phyloP scores from a whole-genome alignment of 2,888 invertebrate species.

The Drosophila eohydei region DNA sequence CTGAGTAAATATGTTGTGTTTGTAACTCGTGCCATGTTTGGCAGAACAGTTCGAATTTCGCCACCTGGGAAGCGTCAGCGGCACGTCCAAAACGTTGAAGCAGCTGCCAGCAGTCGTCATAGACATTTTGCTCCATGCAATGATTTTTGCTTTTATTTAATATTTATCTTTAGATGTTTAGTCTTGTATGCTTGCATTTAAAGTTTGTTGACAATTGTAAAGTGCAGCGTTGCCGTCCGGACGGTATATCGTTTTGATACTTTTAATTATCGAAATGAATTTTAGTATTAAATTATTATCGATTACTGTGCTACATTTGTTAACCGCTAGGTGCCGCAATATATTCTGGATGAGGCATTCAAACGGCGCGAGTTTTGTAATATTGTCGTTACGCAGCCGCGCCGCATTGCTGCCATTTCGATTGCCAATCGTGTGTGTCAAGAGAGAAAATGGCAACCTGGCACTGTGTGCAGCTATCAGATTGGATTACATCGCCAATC shows the following conservation, averaged over 20 bases:
- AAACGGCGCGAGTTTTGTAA: slow-evolving; percentile 89
- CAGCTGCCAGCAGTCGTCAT: slow-evolving; percentile 61
- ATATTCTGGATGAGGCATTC: slow-evolving; percentile 92
- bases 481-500: slow-evolving; percentile 85
- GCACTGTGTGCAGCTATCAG: slow-evolving; percentile 95
- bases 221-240: neutral
- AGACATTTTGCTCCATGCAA: slow-evolving; percentile 54
- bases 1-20: slow-evolving; percentile 77
- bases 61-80: slow-evolving; percentile 21
- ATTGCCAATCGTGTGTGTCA: slow-evolving; percentile 93
- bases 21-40: slow-evolving; percentile 70
- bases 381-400: slow-evolving; percentile 96
- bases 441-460: slow-evolving; percentile 93
- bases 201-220: neutral
- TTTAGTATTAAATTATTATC: slow-evolving; percentile 14
- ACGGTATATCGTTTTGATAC: neutral
- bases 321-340: slow-evolving; percentile 91
- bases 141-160: neutral
- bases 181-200: neutral
- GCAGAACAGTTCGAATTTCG: slow-evolving; percentile 72
- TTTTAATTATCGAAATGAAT: slow-evolving; percentile 5
- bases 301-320: slow-evolving; percentile 14
- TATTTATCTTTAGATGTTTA: neutral
- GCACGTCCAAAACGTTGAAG: slow-evolving; percentile 39
- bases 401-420: slow-evolving; percentile 96